phyloP scores from a whole-genome alignment of 1,140 invertebrate species.

The Wasmannia auropunctata region DNA sequence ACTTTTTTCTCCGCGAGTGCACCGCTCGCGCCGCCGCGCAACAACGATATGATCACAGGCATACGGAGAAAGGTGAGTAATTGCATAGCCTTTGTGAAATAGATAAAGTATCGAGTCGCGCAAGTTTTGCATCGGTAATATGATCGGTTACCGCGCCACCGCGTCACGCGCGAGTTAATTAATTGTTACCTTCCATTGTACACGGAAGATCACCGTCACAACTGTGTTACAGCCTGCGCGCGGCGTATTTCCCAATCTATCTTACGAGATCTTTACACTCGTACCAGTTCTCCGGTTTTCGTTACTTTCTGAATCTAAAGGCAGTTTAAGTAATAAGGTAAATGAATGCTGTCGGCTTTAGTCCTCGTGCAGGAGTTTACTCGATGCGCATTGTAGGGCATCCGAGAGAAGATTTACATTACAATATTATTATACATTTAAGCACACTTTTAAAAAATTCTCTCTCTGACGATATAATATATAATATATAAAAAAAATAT shows the following conservation, averaged over 20 bases:
- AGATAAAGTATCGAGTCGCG: background rate
- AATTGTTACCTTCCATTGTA: conserved; percentile 8
- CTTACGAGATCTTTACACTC: background rate
- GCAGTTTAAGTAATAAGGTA: conserved; percentile 13
- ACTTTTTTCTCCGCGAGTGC: background rate
- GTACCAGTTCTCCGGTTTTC: background rate
- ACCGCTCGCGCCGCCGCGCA: no score
- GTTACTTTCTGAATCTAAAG: background rate
- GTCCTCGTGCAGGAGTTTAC: background rate
- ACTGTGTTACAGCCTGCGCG: no score
- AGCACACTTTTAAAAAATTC: no score
- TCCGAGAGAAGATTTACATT: background rate
- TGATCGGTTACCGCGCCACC: conserved; percentile 9
- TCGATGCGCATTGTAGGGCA: background rate
- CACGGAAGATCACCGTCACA: background rate
- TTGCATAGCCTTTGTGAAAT: conserved; percentile 27
- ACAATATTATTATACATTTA: no score
- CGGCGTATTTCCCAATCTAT: conserved; percentile 24
- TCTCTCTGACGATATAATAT: no score
- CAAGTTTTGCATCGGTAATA: conserved; percentile 41
- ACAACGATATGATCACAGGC: background rate
- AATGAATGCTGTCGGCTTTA: conserved; percentile 20
- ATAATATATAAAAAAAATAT: no score
- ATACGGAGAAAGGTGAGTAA: conserved; percentile 19
- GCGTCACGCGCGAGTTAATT: no score